phyloP scores from a whole-genome alignment of 2,113 vertebrate genomes.

The Sialia sialis region DNA sequence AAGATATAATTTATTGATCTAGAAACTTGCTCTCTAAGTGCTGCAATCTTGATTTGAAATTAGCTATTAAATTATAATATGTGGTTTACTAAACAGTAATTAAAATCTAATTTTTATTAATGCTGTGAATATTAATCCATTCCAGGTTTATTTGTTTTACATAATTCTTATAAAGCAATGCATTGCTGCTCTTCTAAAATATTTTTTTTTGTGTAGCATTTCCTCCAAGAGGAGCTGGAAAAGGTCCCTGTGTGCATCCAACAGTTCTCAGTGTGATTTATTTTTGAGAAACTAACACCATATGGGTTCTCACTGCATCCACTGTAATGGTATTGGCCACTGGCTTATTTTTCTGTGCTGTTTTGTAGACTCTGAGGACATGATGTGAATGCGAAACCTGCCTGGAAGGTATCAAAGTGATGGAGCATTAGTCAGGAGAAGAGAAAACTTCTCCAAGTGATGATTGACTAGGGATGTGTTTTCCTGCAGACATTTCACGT shows the following conservation, averaged over 20 bases:
- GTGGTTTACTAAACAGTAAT: slow-evolving; percentile 31
- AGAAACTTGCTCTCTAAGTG: neutral
- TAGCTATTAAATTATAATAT: slow-evolving; percentile 18
- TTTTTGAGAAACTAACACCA: slow-evolving; percentile 34
- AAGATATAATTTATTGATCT: neutral
- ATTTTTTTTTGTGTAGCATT: neutral
- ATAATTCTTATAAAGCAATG: neutral
- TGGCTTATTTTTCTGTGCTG: slow-evolving; percentile 23
- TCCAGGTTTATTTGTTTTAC: neutral
- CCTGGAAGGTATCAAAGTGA: neutral
- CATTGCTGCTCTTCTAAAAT: neutral
- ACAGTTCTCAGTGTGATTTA: slow-evolving; percentile 22
- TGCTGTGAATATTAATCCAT: neutral
- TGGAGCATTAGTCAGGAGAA: neutral
- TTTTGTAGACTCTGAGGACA: neutral
- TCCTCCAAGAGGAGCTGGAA: neutral
- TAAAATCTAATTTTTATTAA: slow-evolving; percentile 54
- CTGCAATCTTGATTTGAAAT: neutral
- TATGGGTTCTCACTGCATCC: neutral
- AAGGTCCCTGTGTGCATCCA: neutral
- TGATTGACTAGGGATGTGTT: slow-evolving; percentile 12
- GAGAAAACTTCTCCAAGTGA: neutral
- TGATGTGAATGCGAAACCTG: slow-evolving; percentile 34
- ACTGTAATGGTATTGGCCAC: neutral
- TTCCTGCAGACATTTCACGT: neutral